Base-by-base conservation (phyloP, 2,888 invertebrate species). In the Serripes groenlandicus region DNA sequence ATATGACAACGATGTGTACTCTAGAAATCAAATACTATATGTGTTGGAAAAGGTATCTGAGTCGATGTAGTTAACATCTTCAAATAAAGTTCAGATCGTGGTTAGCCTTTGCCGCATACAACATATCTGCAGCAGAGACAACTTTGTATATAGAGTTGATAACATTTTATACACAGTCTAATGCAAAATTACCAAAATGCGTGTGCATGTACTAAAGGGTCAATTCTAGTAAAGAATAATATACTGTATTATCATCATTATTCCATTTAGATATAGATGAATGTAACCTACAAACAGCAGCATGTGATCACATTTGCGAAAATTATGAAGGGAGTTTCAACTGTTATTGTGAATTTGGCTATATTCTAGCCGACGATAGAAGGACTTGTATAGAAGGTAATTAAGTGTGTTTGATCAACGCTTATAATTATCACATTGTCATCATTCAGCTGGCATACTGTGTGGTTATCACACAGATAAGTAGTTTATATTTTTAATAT, bases 291-390 rank as follows among this genome's bases (percentile, higher is more conserved):
- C 58, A 62, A n/a, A 37, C 32, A 5, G 60, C 62, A 7, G 21
- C 35, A 0, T 83, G 83, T 66, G 75, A 83, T 30, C 83, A 83
- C 3, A 30, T 77, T 28, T 83, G 83, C 69, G 71, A 54, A 28
- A 84, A 80, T 52, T 28, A 30, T 26, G 28, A 49, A 5, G 80
- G 80, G 11, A 37, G 54, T 1, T 84, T 74, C 52, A 78, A 77
- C 42, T 84, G 83, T 66, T 75, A 77, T 26, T 84, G 83, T 60
- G 23, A 71, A 26, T 81, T 60, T 60, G 83, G 83, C n/a, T 84
- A 78, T 54, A n/a, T 35, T 28, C 71, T 84, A 4, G 71, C 68
- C 11, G 75, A 77, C 34, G 83, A 84, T 30, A 56, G 80, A 32
- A 69, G 42, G 49, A 78, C 80, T 0, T 84, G 83, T 37, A 66